These are phyloP conservation scores for Geotrypetes seraphini DNA, from an alignment of 2,797 vertebrate species.

Conservation along the genomic window DNA sequence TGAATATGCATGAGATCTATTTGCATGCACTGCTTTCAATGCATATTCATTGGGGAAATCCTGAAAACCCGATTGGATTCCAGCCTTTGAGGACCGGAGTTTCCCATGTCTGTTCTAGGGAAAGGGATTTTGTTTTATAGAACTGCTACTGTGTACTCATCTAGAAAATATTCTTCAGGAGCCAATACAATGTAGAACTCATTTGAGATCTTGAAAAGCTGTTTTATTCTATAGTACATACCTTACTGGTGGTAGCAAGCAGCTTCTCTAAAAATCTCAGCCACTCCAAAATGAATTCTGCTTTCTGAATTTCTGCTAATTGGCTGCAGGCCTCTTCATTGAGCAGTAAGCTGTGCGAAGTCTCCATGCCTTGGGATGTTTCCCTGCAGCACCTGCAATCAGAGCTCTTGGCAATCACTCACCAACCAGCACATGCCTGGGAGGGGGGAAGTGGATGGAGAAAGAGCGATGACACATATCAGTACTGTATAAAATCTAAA, in stretches of 20 bases:
- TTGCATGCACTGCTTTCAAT: no score
- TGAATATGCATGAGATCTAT: no score
- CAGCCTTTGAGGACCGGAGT: no score
- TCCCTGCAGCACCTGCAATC: not conserved
- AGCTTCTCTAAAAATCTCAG: constrained; percentile 73
- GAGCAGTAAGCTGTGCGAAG: constrained; percentile 71
- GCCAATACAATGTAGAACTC: no score
- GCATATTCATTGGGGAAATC: no score
- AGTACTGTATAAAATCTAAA: no score
- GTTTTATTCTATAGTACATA: constrained; percentile 50
- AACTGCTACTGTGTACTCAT: no score
- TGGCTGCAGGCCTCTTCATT: constrained; percentile 62
- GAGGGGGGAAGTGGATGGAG: constrained; percentile 24
- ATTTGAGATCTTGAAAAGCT: no score
- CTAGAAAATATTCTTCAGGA: no score
- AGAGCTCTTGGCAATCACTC: constrained; percentile 13
- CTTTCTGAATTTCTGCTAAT: constrained; percentile 67
- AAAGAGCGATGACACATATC: constrained; percentile 4
- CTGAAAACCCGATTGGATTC: no score
- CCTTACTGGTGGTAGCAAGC: constrained; percentile 56
- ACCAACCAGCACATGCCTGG: constrained; percentile 4
- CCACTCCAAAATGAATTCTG: constrained; percentile 79
- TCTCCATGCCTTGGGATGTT: constrained; percentile 64
- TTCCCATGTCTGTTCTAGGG: no score
- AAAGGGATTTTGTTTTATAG: no score